These are phyloP conservation scores for Coryphaenoides rupestris DNA, from an alignment of 2,113 vertebrate genomes.

Conservation along the genomic window DNA sequence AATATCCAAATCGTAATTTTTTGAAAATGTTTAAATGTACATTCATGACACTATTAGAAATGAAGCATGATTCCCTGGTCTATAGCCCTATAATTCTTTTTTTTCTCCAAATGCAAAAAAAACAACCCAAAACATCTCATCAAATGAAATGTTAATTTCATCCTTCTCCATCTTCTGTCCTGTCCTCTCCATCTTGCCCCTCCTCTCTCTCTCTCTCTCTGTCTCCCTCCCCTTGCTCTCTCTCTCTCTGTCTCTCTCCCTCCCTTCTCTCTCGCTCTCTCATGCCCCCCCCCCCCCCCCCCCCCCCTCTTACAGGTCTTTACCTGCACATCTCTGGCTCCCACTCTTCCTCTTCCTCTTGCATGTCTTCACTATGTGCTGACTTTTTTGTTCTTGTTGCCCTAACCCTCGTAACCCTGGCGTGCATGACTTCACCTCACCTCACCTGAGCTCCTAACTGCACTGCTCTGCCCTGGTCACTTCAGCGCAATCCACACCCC, in stretches of 20 bases:
- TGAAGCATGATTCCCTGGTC: no score
- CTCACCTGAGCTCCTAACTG: not conserved
- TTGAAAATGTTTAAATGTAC: conserved; percentile 19
- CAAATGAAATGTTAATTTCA: conserved; percentile 40
- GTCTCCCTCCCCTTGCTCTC: conserved; percentile 23
- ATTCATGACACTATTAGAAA: conserved; percentile 3
- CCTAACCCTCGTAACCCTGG: not conserved
- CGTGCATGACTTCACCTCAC: no score
- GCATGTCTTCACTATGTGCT: conserved; percentile 63
- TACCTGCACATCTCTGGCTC: conserved; percentile 70
- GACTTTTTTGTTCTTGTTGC: conserved; percentile 11
- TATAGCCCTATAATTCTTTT: no score
- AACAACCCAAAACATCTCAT: conserved; percentile 15
- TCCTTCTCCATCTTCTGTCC: conserved; percentile 25
- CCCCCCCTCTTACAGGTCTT: conserved; percentile 69
- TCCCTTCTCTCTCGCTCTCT: conserved; percentile 47
- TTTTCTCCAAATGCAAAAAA: no score
- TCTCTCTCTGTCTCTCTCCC: conserved; percentile 33
- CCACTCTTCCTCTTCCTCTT: conserved; percentile 71
- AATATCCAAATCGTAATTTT: conserved; percentile 1
- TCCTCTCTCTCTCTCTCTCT: conserved; percentile 48
- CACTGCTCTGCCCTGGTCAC: conserved; percentile 14
- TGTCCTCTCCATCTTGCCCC: conserved; percentile 42
- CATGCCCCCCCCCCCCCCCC: no score
- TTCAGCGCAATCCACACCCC: conserved; percentile 11